phyloP scores from a whole-genome alignment of 2,113 vertebrate genomes.

The Siniperca knerii region DNA sequence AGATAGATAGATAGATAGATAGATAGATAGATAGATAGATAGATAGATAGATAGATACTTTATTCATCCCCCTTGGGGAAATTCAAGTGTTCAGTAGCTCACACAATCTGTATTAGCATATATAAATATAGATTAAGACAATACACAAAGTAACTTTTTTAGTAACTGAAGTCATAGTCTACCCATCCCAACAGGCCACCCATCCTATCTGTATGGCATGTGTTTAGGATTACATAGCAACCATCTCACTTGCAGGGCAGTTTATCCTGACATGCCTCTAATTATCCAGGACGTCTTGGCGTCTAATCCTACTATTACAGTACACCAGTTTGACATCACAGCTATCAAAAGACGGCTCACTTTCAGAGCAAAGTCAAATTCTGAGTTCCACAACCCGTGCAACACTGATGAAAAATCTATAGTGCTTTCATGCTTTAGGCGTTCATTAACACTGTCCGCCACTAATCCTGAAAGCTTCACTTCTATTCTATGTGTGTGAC shows the following conservation, averaged over 20 bases:
- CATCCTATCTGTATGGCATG: slow-evolving; percentile 11
- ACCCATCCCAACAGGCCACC: background rate
- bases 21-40: no score
- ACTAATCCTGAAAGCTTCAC: slow-evolving; percentile 60
- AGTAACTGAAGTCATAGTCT: slow-evolving; percentile 29
- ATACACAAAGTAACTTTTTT: background rate
- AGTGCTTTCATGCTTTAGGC: background rate
- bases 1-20: no score
- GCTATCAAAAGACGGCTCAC: slow-evolving; percentile 22
- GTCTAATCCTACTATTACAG: slow-evolving; percentile 42
- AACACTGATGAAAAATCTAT: slow-evolving; percentile 26
- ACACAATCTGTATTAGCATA: no score
- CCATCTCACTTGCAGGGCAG: slow-evolving; percentile 35
- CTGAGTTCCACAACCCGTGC: background rate
- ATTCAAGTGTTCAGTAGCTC: no score
- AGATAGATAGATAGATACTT: no score
- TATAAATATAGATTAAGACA: no score
- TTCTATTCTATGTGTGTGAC: slow-evolving; percentile 32
- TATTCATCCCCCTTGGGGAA: no score
- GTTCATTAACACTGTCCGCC: slow-evolving; percentile 29
- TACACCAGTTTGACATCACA: slow-evolving; percentile 31
- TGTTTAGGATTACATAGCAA: slow-evolving; percentile 44
- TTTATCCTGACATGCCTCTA: slow-evolving; percentile 54
- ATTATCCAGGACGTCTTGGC: slow-evolving; percentile 48
- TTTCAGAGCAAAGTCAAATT: slow-evolving; percentile 36